Base-by-base conservation (phyloP, 1,140 invertebrate species). In the Nautilus pompilius region DNA sequence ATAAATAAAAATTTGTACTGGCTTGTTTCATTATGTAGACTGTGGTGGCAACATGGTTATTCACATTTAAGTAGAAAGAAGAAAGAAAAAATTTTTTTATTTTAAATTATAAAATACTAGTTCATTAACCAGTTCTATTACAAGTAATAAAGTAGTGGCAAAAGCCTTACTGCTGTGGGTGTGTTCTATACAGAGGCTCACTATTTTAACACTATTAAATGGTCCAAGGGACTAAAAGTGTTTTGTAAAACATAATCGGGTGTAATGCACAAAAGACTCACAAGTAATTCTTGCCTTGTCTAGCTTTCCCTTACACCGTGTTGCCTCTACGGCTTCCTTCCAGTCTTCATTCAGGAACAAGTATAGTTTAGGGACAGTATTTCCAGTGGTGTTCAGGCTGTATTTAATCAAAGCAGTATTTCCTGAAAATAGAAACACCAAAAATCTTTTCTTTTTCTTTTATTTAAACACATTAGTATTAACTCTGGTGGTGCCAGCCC, bases 261-360 rank as follows among this genome's bases (percentile, higher is more conserved):
- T 58, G 17, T 15, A 54, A 45, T 46, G 33, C 26, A 30, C 34
- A 34, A 10, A 36, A 53, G 24, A 75, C 71, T 63, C 56, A 78
- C 70, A 69, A 41, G 49, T 33, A 49, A 64, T 48, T 55, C 68
- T 67, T 2, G 76, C 48, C 80, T 82, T 59, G 74, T 81, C 34
- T 82, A 73, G 68, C 81, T 85, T 68, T 73, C 83, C 58, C 77
- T 80, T 3, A 80, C 82, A 41, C 75, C 78, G 63, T 81, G 83
- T 24, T 63, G 74, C 71, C 79, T 84, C 15, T 69, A 30, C 58
- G 48, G 70, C 69, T 62, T 74, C 65, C 34, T 61, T 58, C 73
- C 71, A 77, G 58, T 77, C 75, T 36, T 76, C 73, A 48, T 67
- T 74, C n/a, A 73, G 66, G 62, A 70, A 75, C 33, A 78, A 45